Evolutionary conservation across 2,797 vertebrate genomes (phyloP), one percentile per base, ranked within the genome.

Genomic region (Margarornis squamiger): DNA sequence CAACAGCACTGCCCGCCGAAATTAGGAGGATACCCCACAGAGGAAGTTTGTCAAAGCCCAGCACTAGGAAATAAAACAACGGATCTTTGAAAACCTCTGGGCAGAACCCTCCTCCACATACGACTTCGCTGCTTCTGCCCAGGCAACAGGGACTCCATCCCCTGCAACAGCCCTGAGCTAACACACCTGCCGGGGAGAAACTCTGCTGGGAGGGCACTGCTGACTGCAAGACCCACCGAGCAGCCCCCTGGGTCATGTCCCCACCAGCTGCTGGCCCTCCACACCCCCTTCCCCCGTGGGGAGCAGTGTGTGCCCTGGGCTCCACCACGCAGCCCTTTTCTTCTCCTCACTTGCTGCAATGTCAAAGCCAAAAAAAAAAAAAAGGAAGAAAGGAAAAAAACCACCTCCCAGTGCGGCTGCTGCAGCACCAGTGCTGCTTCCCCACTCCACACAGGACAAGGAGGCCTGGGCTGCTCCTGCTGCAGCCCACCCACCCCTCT

Each of bases 11-110:
- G 95, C 98, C 99, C 95, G 98, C 92, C 32, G 99, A 98, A 97
- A 99, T 98, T 90, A 99, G 98, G 89, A 99, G 96, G 62, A 98
- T 99, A 63, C 98, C 98, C 99, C 99, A 99, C 98, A 99, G 98
- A 48, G 99, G 99, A 96, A 99, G 89, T 96, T 94, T 98, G 98
- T 99, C 98, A 97, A 99, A 99, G 95, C 99, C 99, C 97, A 99
- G 98, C 98, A 99, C 99, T 99, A 98, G 97, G 97, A 98, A 96
- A 97, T 96, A 97, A 97, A 98, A 97, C 95, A 95, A 94, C 48
- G 95, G 93, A 96, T 95, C 96, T 98, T 93, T 98, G 97, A 98
- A 98, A 97, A 93, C 94, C 92, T 93, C 90, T 18, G 79, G 96
- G 94, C 80, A 85, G 94, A 66, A 90, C 83, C 85, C 88, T 96